phyloP scores from a whole-genome alignment of 2,113 vertebrate genomes.

The Heteronetta atricapilla region DNA sequence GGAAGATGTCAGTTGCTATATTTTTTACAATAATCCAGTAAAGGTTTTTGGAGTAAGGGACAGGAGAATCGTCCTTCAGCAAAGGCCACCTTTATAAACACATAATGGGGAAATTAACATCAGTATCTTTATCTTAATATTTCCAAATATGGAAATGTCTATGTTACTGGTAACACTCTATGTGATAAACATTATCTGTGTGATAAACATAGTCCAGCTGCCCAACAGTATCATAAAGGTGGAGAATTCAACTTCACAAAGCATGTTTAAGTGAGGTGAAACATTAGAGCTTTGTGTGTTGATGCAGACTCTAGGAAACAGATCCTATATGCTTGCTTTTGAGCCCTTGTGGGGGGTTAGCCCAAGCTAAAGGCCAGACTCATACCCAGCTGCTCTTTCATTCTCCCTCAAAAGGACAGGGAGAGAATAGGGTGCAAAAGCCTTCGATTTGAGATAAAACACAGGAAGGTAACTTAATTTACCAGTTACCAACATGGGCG shows the following conservation, averaged over 20 bases:
- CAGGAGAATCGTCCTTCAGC: too few relatives aligned
- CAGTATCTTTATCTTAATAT: not conserved
- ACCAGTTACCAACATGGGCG: too few relatives aligned
- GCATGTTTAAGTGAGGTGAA: not conserved
- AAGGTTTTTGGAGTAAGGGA: too few relatives aligned
- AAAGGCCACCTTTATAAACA: not conserved
- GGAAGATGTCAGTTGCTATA: too few relatives aligned
- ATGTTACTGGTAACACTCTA: not conserved
- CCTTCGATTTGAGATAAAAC: fast-evolving
- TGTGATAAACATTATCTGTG: not conserved
- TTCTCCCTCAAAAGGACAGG: not conserved
- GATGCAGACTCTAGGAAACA: not conserved
- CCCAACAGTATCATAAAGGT: not conserved
- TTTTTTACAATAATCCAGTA: too few relatives aligned
- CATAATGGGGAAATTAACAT: not conserved
- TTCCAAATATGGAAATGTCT: not conserved
- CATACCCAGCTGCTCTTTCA: not conserved
- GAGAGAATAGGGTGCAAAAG: not conserved
- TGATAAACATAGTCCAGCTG: not conserved
- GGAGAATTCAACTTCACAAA: not conserved
- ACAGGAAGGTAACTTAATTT: not conserved
- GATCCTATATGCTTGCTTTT: not conserved
- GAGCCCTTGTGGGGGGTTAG: not conserved
- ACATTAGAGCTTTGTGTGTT: not conserved
- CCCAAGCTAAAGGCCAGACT: not conserved